Evolutionary conservation across 2,888 invertebrate species (phyloP), one percentile per base, ranked within the genome.

Genomic region (Bombyx huttoni): DNA sequence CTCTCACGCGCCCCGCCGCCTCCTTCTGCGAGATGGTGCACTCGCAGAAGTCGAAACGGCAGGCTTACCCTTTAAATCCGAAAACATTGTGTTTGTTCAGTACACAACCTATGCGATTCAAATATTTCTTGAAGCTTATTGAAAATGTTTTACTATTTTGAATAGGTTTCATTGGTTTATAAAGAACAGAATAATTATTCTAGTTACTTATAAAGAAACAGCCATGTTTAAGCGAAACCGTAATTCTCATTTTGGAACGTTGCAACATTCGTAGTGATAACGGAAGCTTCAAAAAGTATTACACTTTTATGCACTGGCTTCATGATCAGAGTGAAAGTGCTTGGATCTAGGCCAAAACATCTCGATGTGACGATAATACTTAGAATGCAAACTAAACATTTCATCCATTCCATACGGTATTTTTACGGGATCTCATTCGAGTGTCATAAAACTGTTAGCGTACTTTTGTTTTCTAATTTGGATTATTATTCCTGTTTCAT

Each of bases 291-390:
- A 49, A 52, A 54, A 58, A 54, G 52, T 54, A 57, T 60, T 61
- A 52, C 60, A 65, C 64, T 68, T 70, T 73, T 73, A 71, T 77
- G 69, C 70, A 73, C 70, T 68, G 67, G 67, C 65, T 68, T 60
- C 63, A 64, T 70, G 73, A 73, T 77, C 75, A 71, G 73, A 73
- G 75, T 72, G 79, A 84, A 81, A 84, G 81, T 80, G 63, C 61
- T 79, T 86, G 86, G 83, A 76, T 55, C 56, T 52, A 54, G 52
- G 54, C 55, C 50, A 54, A 58, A 58, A 51, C 49, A 47, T 73
- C 67, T 66, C 65, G 67, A 65, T 67, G 66, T 67, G 65, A 64
- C 66, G 71, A 75, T 78, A 78, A 72, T 64, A 70, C 67, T 64
- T 63, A 67, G 65, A 67, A 74, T 73, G 73, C 70, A 75, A 75